Percentiles rank a stretch among this genome's conserved stretches.
These are phyloP conservation scores for Dinothrombium tinctorium DNA, from an alignment of 1,140 invertebrate genomes.

Conservation along the genomic window DNA sequence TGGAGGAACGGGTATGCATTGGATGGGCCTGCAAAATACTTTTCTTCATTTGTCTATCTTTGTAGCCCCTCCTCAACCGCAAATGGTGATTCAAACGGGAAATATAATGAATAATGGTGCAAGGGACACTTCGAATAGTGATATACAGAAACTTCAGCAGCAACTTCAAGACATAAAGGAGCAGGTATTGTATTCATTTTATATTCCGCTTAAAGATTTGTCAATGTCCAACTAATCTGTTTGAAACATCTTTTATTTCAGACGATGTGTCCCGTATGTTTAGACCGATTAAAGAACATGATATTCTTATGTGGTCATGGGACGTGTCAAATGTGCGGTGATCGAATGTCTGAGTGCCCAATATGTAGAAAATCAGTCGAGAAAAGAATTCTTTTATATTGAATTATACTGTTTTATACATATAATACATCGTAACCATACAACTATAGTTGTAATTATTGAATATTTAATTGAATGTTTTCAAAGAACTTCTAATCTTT, in stretches of 20 bases:
- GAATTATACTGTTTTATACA: too few relatives aligned
- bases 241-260: constrained; percentile 27
- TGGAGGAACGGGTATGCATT: constrained; percentile 21
- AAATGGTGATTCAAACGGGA: too few relatives aligned
- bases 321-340: constrained; percentile 91
- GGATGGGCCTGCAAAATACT: background rate
- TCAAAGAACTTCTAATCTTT: too few relatives aligned
- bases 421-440: too few relatives aligned
- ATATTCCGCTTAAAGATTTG: constrained; percentile 10
- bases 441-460: too few relatives aligned
- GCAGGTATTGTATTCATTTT: constrained; percentile 34
- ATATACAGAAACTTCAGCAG: constrained; percentile 73
- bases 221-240: too few relatives aligned
- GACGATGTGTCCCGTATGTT: constrained; percentile 93
- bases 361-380: constrained; percentile 89
- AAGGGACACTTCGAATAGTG: too few relatives aligned
- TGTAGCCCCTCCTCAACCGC: too few relatives aligned
- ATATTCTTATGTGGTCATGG: constrained; percentile 94
- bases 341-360: constrained; percentile 84
- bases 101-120: background rate
- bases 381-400: constrained; percentile 76
- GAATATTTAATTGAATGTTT: too few relatives aligned
- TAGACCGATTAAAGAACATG: constrained; percentile 94
- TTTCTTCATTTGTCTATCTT: background rate
- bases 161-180: constrained; percentile 92